Base-by-base conservation (phyloP, 2,888 invertebrate species). In the Philhelius pedissequus region DNA sequence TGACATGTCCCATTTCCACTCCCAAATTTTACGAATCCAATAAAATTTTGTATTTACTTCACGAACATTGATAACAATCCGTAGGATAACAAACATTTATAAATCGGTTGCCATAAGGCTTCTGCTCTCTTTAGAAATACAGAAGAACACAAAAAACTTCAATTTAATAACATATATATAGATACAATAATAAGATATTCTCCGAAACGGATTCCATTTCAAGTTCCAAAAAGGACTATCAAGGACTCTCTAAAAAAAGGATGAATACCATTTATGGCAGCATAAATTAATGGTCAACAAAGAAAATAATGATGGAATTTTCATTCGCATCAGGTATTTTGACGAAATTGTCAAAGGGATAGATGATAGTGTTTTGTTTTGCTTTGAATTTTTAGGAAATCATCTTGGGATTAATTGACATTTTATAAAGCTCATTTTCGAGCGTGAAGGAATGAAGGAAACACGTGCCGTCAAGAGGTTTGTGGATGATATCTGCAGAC, bases 51-150 rank as follows among this genome's bases (percentile, higher is more conserved):
- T 27, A 62, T 62, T 43, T 30, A 40, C 9, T 48, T 48, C 48
- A 64, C 48, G 64, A 48, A 32, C 30, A 32, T 30, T n/a, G 48
- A 48, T 22, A 48, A 48, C n/a, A 48, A 64, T 64, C 64, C 48
- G 1, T 20, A 20, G 32, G 43, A 45, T 25, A 20, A n/a, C 3
- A 18, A 7, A 32, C 6, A 22, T 40, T 15, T 60, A 30, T 30
- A 45, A 64, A 64, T 64, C 38, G 25, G 8, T 9, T 40, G 25
- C 5, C 40, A 27, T 15, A 40, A 60, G 20, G 30, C 18, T 9
- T 20, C n/a, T 25, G 15, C 3, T 4, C 22, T 4, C 18, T 30
- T 30, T 6, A 25, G 15, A 30, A 30, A 18, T 18, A 25, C n/a
- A n/a, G 35, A 40, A 15, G n/a, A 6, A n/a, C 3, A n/a, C n/a